These are phyloP conservation scores for Varecia variegata DNA, from an alignment of 2,797 vertebrate species.

Conservation along the genomic window DNA sequence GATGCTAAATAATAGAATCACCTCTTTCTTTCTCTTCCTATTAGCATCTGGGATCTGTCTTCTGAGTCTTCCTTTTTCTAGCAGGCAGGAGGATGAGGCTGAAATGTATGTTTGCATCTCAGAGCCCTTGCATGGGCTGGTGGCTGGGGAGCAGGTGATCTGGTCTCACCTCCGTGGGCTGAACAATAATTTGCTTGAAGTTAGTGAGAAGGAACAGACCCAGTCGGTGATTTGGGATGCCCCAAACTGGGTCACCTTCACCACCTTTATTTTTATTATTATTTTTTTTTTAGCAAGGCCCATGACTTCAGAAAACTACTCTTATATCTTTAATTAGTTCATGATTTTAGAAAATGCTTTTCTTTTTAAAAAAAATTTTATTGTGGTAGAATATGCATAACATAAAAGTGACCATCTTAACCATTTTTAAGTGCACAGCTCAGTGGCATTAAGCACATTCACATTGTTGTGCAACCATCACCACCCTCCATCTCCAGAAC, in stretches of 20 bases:
- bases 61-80: not conserved
- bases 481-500: not conserved
- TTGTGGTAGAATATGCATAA: not conserved
- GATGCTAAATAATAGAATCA: not conserved
- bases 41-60: not conserved
- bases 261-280: not conserved
- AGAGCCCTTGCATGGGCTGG: not conserved
- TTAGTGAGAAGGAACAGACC: not conserved
- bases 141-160: not conserved
- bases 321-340: not conserved
- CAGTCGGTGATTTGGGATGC: not conserved
- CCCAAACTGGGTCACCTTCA: not conserved
- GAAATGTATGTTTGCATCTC: not conserved
- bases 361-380: not conserved
- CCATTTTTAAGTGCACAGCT: not conserved
- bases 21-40: not conserved
- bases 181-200: not conserved
- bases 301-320: not conserved
- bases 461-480: too few species aligned
- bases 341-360: not conserved
- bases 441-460: not conserved
- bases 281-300: not conserved
- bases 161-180: not conserved
- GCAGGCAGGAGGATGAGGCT: not conserved
- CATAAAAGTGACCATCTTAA: not conserved